Conservation (phyloP, 2,797 vertebrate species). For the Argya squamiceps region DNA sequence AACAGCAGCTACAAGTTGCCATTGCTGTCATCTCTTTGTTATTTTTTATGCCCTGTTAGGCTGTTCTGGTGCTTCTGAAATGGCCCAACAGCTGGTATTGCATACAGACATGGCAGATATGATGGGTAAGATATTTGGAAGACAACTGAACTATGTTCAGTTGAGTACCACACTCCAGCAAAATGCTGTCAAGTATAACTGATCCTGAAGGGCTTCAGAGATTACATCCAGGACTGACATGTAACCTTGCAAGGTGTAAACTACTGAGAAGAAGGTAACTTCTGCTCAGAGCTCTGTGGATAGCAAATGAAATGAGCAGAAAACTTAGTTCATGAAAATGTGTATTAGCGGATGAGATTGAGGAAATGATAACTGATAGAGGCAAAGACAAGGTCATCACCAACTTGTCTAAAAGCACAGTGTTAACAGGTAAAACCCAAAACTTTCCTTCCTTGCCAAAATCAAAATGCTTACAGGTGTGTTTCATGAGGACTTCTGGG, state of each 20-base stretch:
- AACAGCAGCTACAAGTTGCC: not conserved
- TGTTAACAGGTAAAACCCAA: not conserved
- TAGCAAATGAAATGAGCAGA: not conserved
- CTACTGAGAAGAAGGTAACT: not conserved
- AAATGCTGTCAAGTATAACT: not conserved
- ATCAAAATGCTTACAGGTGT: slow-evolving; percentile 53
- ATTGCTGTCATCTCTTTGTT: not conserved
- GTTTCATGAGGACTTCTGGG: slow-evolving; percentile 48
- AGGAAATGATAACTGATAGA: not conserved
- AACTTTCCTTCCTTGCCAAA: slow-evolving; percentile 38
- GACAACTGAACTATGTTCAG: not conserved
- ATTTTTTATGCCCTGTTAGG: not conserved
- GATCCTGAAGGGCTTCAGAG: not conserved
- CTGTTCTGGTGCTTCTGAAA: not conserved
- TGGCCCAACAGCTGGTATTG: not conserved
- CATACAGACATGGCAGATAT: rapidly evolving
- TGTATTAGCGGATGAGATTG: not conserved
- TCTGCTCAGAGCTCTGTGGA: not conserved
- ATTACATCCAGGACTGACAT: not conserved
- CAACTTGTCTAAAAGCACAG: not conserved
- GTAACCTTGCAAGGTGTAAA: not conserved
- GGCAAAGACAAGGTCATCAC: not conserved
- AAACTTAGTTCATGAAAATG: not conserved
- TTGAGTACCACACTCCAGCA: not conserved
- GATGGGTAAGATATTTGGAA: not conserved